These are phyloP conservation scores for Chaetodon trifascialis DNA, from an alignment of 2,113 vertebrate genomes.

Conservation along the genomic window DNA sequence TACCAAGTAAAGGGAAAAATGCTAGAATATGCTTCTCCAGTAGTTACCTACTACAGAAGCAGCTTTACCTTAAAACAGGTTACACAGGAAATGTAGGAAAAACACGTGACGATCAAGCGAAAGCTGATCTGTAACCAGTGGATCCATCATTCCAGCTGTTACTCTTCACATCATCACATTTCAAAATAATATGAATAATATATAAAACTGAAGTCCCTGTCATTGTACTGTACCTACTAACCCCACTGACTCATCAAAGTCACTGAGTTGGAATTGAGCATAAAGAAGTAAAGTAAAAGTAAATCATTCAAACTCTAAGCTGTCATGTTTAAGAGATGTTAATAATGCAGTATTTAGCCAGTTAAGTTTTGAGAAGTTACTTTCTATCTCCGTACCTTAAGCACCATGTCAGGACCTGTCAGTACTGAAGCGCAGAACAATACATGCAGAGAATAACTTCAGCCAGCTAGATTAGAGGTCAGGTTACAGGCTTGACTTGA, in stretches of 20 bases:
- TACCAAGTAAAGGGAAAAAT: neutral
- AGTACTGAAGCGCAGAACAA: neutral
- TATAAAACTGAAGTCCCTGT: neutral
- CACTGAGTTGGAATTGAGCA: neutral
- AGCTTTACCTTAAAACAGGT: neutral
- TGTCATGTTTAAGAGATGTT: too few species aligned
- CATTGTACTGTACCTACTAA: too few species aligned
- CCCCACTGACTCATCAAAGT: too few species aligned
- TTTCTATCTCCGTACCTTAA: neutral
- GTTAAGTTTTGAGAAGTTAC: neutral
- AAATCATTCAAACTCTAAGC: too few species aligned
- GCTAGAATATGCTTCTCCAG: neutral
- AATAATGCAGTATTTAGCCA: neutral
- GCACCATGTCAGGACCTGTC: neutral
- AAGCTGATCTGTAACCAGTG: neutral
- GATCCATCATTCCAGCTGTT: neutral
- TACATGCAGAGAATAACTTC: conserved; percentile 21
- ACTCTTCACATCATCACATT: neutral
- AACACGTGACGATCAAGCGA: too few species aligned
- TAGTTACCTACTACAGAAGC: neutral
- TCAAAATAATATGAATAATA: neutral
- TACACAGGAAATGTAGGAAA: neutral
- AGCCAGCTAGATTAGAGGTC: conserved; percentile 14
- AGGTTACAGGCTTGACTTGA: neutral
- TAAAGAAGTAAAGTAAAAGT: neutral